These are phyloP conservation scores for Campoletis sonorensis DNA, from an alignment of 1,140 invertebrate species.

Conservation along the genomic window DNA sequence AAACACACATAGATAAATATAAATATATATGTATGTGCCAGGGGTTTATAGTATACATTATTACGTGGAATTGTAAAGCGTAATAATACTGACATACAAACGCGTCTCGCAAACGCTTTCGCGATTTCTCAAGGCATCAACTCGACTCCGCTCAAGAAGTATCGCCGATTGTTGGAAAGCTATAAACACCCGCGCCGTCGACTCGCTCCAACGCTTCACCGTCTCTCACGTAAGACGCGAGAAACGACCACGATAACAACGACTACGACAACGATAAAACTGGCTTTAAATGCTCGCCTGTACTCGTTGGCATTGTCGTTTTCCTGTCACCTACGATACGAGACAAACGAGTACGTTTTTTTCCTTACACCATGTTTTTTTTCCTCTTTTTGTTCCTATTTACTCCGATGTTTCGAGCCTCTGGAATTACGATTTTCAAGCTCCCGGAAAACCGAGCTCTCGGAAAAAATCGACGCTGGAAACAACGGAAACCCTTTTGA, in stretches of 20 bases:
- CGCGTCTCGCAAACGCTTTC: conserved; percentile 11
- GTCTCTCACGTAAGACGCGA: not conserved
- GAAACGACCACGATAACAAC: not conserved
- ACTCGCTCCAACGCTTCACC: conserved; percentile 19
- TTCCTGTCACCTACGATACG: not conserved
- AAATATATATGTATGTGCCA: not conserved
- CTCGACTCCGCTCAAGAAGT: conserved; percentile 1
- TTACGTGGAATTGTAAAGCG: not conserved
- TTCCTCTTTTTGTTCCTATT: too few relatives aligned
- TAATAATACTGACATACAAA: conserved; percentile 26
- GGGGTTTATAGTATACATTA: conserved; percentile 12
- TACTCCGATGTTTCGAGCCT: not conserved
- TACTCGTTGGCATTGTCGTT: conserved; percentile 4
- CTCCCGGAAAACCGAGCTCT: not conserved
- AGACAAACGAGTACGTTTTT: not conserved
- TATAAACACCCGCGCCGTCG: conserved; percentile 29
- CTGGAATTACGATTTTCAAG: not conserved
- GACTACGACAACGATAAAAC: conserved; percentile 15
- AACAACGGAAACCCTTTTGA: not conserved
- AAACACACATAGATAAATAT: not conserved
- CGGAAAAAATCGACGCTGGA: not conserved
- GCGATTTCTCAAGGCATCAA: conserved; percentile 28
- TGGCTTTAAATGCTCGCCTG: not conserved
- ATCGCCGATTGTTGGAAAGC: conserved; percentile 31
- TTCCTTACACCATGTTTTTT: not conserved